A percentile compares a stretch with the other conserved stretches of the same genome.
These are phyloP conservation scores for Dyspetes luteomarginatus DNA, from an alignment of 2,888 invertebrate genomes.

Conservation along the genomic window DNA sequence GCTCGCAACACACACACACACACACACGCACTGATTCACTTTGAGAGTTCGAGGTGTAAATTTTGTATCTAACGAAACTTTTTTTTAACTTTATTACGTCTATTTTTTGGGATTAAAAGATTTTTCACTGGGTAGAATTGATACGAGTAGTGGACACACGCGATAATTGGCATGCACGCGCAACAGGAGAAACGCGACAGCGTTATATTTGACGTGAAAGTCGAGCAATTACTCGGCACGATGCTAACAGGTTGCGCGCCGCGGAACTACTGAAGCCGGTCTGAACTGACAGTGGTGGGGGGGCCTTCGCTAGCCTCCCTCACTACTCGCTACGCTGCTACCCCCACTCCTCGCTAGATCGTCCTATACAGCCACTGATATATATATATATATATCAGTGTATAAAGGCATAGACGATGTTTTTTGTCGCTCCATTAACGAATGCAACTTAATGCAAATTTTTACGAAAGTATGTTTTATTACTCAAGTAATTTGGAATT, in stretches of 20 bases:
- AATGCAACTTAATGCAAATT: too few species aligned
- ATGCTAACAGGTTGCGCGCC: constrained; percentile 77
- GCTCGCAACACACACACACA: constrained; percentile 5
- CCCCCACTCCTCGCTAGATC: constrained; percentile 22
- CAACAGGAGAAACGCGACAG: constrained; percentile 29
- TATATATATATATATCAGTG: background rate
- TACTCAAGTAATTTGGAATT: too few species aligned
- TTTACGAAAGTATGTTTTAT: too few species aligned
- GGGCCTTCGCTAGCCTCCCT: constrained; percentile 48
- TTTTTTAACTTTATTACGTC: background rate
- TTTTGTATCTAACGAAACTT: background rate
- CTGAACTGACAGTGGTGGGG: constrained; percentile 58
- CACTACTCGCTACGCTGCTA: constrained; percentile 41
- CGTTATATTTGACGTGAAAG: background rate
- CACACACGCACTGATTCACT: constrained; percentile 22
- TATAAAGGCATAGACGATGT: too few species aligned
- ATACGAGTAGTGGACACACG: background rate
- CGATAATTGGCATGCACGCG: background rate
- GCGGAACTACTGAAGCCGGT: constrained; percentile 76
- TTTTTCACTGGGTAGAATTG: background rate
- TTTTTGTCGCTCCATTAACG: too few species aligned
- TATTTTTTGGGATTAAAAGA: background rate
- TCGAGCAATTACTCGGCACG: constrained; percentile 43
- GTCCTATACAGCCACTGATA: background rate
- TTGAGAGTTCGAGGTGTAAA: constrained; percentile 6